Evolutionary conservation across 2,113 vertebrate genomes (phyloP).

Genomic region (Ploceus nigricollis): DNA sequence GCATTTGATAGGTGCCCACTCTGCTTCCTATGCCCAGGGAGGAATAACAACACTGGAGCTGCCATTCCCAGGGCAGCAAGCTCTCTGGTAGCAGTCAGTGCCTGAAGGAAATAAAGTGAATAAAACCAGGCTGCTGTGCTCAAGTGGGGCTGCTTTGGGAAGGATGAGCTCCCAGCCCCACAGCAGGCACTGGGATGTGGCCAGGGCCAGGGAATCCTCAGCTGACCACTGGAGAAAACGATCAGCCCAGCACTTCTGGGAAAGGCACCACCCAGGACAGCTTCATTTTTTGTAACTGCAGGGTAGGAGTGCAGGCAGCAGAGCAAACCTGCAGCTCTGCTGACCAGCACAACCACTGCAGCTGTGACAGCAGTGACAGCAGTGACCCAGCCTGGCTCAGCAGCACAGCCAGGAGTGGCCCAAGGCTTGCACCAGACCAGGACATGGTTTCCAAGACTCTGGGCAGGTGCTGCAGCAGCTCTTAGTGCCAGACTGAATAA

Average conservation of each 20-base stretch:
- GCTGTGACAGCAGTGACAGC: background rate
- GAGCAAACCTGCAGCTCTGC: background rate
- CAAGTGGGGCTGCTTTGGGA: background rate
- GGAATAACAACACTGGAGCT: background rate
- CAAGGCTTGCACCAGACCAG: background rate
- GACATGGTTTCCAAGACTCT: background rate
- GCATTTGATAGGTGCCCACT: background rate
- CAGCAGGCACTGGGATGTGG: background rate
- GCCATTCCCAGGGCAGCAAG: background rate
- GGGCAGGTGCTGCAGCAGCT: background rate
- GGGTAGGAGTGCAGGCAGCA: background rate
- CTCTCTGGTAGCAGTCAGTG: background rate
- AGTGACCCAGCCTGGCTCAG: background rate
- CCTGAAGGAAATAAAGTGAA: background rate
- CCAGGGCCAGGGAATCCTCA: background rate
- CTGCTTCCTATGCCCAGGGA: background rate
- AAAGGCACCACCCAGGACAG: background rate
- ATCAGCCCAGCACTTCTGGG: background rate
- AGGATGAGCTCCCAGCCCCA: background rate
- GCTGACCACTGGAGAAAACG: background rate
- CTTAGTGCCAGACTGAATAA: background rate
- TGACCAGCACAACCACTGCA: background rate
- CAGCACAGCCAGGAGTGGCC: background rate
- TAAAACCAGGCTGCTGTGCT: background rate
- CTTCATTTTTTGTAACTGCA: fast-evolving